Percentiles rank a stretch among this genome's conserved stretches.
phyloP scores from a whole-genome alignment of 1,140 invertebrate species.

The Pseudomyrmex pallidus region DNA sequence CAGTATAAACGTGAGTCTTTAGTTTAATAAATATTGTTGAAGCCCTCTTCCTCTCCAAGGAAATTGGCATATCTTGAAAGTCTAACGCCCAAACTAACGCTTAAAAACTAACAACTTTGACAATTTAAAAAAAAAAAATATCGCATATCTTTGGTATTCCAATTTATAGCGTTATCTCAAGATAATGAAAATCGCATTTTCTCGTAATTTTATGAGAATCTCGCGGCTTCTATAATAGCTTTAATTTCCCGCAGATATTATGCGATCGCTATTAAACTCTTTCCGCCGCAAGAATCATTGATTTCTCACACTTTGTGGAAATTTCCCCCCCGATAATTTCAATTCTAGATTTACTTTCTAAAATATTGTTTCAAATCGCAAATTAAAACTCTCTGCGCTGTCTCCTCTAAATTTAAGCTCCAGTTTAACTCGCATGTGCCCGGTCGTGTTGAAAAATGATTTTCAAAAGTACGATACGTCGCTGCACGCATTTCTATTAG shows the following conservation, averaged over 20 bases:
- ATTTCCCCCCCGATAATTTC: slow-evolving; percentile 26
- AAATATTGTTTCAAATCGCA: slow-evolving; percentile 40
- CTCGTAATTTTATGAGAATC: slow-evolving; percentile 35
- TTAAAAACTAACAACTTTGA: no score
- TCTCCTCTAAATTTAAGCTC: no score
- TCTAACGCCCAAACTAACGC: no score
- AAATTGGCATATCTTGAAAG: no score
- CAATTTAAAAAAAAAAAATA: no score
- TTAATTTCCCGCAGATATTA: slow-evolving; percentile 19
- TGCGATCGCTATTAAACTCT: slow-evolving; percentile 39
- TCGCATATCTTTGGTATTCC: not conserved
- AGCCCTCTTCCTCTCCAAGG: no score
- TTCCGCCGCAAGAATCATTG: slow-evolving; percentile 31
- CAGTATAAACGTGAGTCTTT: slow-evolving; percentile 82
- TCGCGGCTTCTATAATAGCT: not conserved
- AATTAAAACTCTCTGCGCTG: not conserved
- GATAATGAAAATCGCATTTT: slow-evolving; percentile 23
- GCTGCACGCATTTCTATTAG: slow-evolving; percentile 14
- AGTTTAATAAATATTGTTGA: no score
- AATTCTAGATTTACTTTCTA: slow-evolving; percentile 48
- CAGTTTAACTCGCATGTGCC: slow-evolving; percentile 18
- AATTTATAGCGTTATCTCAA: slow-evolving; percentile 16
- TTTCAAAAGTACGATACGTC: slow-evolving; percentile 24
- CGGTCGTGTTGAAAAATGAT: slow-evolving; percentile 24
- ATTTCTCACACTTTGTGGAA: slow-evolving; percentile 42